Evolutionary conservation across 2,113 vertebrate species (phyloP), one percentile per base, ranked within the genome.

Genomic region (Bubo bubo): DNA sequence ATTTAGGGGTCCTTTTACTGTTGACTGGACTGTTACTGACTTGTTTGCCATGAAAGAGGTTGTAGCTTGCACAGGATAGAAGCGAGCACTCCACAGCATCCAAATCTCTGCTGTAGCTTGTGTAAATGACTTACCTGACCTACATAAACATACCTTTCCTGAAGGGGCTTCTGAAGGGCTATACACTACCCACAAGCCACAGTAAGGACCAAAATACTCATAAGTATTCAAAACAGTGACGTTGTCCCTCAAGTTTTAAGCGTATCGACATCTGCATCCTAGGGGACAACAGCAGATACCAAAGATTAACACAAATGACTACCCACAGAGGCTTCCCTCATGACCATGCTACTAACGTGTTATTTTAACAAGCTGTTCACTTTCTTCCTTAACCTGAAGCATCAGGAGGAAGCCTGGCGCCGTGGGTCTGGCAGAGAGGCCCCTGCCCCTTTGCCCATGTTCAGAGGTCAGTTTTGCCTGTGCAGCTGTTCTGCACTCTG

Each of bases 401-500:
- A 21, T 52, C 22, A 53, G 23, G 41, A 90, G n/a, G 45, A 66
- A 35, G 86, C 37, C 32, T 5, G 12, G 59, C 34, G 68, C 82
- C 8, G 32, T 8, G 60, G 72, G 82, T 39, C 62, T 85, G 79
- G 43, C 87, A 82, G 95, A 86, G 93, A 93, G 93, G 90, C 43
- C 79, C 90, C 77, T 73, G 87, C 88, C 89, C 91, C 95, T 95
- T 76, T 28, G 55, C 77, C 70, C 41, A 19, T 10, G 17, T 4
- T 92, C 67, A 63, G 58, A 93, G 93, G 79, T 87, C 95, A 93
- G 67, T 41, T 94, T 63, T 82, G 79, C 79, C 91, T 79, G 23
- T 34, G 26, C 96, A 95, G 95, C 92, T 96, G 77, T 56, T 90
- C 88, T 58, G 63, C 75, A 53, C 83, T 92, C 75, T 6, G 16